Conservation (phyloP, 2,113 vertebrate species). For the Ochotona princeps region DNA sequence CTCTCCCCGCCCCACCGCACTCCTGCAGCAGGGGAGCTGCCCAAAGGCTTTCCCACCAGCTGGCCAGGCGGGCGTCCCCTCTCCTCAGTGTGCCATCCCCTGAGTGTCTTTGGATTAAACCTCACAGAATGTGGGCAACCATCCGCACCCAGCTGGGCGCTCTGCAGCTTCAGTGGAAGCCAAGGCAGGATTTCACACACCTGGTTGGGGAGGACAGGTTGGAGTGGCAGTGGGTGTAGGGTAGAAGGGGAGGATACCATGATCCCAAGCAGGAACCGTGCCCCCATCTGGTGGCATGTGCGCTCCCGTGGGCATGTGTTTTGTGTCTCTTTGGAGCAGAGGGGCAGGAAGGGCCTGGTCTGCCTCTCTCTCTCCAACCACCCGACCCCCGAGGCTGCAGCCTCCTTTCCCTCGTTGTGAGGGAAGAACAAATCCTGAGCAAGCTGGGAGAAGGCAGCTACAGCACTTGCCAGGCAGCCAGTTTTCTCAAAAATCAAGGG, state of each 20-base stretch:
- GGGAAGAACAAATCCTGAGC: not conserved
- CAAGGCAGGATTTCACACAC: not conserved
- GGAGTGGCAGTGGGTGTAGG: too few species aligned
- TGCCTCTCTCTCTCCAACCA: not conserved
- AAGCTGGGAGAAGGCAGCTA: not conserved
- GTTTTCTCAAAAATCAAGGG: constrained; percentile 45
- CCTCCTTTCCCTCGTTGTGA: not conserved
- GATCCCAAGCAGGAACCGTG: not conserved
- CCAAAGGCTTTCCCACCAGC: not conserved
- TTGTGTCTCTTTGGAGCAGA: not conserved
- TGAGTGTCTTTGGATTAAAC: not conserved
- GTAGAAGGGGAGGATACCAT: not conserved
- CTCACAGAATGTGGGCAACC: not conserved
- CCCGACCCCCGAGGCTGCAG: too few species aligned
- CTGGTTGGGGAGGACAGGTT: too few species aligned
- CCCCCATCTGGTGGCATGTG: not conserved
- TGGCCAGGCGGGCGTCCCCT: too few species aligned
- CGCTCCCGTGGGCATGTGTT: not conserved
- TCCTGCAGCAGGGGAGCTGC: not conserved
- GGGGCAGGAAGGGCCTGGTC: not conserved
- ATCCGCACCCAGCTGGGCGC: not conserved
- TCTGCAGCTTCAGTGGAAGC: not conserved
- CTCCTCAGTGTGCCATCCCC: not conserved
- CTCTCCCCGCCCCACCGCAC: too few species aligned
- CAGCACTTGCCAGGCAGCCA: not conserved